Percentiles rank a stretch among this genome's conserved stretches.
Evolutionary conservation across 2,113 vertebrate species (phyloP).

Genomic region (Psilopsiagon aurifrons): DNA sequence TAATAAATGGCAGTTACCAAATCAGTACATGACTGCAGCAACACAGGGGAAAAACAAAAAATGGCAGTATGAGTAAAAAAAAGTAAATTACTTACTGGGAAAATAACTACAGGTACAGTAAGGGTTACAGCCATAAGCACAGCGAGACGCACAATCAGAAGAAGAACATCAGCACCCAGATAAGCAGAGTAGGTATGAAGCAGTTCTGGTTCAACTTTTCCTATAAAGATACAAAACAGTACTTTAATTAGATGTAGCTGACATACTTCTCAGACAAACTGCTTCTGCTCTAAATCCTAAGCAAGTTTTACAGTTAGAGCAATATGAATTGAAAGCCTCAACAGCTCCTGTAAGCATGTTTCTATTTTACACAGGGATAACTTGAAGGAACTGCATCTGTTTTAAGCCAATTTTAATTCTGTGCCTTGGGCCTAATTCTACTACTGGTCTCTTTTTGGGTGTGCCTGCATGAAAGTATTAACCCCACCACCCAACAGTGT

Average conservation of each 20-base stretch:
- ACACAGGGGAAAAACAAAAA: not conserved
- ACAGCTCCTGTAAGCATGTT: not conserved
- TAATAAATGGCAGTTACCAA: not conserved
- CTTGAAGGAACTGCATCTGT: not conserved
- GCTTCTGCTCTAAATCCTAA: not conserved
- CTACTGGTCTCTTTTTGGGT: not conserved
- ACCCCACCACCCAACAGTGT: not conserved
- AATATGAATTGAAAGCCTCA: not conserved
- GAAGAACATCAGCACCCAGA: conserved; percentile 81
- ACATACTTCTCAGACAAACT: not conserved
- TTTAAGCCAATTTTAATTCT: not conserved
- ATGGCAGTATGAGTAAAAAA: not conserved
- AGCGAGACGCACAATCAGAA: conserved; percentile 92
- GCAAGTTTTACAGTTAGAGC: not conserved
- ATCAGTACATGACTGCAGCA: not conserved
- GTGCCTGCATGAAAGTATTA: not conserved
- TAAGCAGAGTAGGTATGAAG: conserved; percentile 91
- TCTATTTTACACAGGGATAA: not conserved
- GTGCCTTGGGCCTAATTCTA: not conserved
- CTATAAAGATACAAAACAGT: conserved; percentile 65
- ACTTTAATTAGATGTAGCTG: not conserved
- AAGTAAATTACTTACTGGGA: conserved; percentile 85
- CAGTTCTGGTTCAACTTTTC: conserved; percentile 86
- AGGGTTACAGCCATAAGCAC: conserved; percentile 93
- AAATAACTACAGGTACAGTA: conserved; percentile 95